phyloP scores from a whole-genome alignment of 2,797 vertebrate genomes.

The Gymnocypris eckloni region DNA sequence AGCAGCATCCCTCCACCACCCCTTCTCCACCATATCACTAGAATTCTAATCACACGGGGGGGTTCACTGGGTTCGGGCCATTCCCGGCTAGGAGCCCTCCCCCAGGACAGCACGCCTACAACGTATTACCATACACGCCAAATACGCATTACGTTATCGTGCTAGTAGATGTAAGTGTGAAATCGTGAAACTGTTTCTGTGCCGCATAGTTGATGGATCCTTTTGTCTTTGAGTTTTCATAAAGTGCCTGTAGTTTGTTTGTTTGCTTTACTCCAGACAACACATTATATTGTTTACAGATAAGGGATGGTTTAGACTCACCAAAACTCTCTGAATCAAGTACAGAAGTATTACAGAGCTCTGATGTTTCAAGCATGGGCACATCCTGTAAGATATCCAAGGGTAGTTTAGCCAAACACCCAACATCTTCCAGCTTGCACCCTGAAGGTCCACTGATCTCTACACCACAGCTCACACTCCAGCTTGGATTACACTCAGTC shows the following conservation, averaged over 20 bases:
- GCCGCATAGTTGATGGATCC: not conserved
- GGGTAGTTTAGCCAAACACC: not conserved
- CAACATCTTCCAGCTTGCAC: not conserved
- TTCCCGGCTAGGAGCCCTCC: too few relatives aligned
- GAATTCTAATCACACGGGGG: too few relatives aligned
- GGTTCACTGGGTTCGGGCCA: too few relatives aligned
- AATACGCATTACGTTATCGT: too few relatives aligned
- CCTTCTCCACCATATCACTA: too few relatives aligned
- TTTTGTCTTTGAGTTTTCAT: not conserved
- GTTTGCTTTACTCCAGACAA: not conserved
- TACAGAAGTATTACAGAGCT: not conserved
- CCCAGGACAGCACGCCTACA: too few relatives aligned
- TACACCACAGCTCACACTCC: not conserved
- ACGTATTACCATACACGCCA: too few relatives aligned
- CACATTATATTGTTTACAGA: not conserved
- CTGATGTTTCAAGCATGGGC: not conserved
- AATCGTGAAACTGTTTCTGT: not conserved
- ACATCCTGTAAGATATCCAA: not conserved
- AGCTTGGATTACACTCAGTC: not conserved
- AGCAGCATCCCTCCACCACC: too few relatives aligned
- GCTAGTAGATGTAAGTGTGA: too few relatives aligned
- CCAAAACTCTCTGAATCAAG: not conserved
- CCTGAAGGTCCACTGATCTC: not conserved
- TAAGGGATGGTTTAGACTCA: too few relatives aligned
- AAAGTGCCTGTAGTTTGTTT: not conserved